phyloP scores from a whole-genome alignment of 2,113 vertebrate genomes.

The Caracal caracal region DNA sequence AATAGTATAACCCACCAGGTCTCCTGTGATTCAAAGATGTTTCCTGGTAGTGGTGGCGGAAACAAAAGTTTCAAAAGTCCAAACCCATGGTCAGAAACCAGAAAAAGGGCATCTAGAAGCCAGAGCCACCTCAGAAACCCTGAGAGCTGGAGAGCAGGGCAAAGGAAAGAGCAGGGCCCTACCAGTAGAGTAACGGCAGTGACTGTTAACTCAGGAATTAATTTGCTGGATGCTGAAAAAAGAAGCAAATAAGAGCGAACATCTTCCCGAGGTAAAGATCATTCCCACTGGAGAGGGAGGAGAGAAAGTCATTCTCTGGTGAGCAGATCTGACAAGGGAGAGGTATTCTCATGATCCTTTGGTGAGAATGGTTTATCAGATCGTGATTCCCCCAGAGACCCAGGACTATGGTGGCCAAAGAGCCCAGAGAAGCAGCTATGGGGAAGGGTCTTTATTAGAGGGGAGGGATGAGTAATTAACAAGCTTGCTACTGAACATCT shows the following conservation, averaged over 20 bases:
- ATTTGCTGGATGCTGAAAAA: neutral
- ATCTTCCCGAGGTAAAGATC: neutral
- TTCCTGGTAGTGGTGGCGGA: neutral
- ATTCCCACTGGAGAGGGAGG: neutral
- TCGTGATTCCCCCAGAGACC: neutral
- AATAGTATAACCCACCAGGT: neutral
- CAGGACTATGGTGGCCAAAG: neutral
- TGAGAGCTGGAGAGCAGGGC: neutral
- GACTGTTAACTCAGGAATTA: neutral
- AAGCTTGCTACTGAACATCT: neutral
- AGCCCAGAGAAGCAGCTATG: rapidly evolving
- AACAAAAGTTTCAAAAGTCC: neutral
- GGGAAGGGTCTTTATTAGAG: no score
- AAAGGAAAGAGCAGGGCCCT: neutral
- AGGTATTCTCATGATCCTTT: neutral
- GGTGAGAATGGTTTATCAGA: neutral
- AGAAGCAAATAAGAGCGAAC: neutral
- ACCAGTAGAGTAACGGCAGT: neutral
- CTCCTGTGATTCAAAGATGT: neutral
- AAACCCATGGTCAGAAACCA: neutral
- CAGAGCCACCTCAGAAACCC: neutral
- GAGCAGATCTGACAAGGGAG: neutral
- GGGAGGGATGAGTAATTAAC: no score
- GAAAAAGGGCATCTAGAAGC: neutral
- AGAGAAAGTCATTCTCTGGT: neutral